Evolutionary conservation across 1,140 invertebrate species (phyloP), one percentile per base, ranked within the genome.

Genomic region (Drosophila ercepeae): DNA sequence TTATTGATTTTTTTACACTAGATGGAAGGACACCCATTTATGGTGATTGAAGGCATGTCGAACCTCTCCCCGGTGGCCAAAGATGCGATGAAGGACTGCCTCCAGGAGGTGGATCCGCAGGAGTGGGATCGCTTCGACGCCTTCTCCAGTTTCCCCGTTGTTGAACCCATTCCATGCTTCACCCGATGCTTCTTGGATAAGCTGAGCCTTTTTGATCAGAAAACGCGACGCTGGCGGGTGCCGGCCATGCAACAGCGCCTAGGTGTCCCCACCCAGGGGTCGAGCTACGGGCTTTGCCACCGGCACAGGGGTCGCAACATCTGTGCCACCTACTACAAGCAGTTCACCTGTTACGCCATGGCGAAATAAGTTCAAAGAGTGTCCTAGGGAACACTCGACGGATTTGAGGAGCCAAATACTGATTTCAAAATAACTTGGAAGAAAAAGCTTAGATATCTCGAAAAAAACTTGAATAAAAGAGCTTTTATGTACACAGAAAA

Each of bases 1-100:
- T n/a, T 1, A 0, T 3, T 46, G n/a, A 36, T 8, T 21, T 8
- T 3, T n/a, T 41, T 4, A 45, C 71, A 25, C 19, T 41, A 90
- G 89, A 50, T 89, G 36, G 84, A 90, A 39, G 54, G 77, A 11
- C 84, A 90, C 69, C 89, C 89, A 1, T 81, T 90, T 16, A 75
- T 89, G 46, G 6, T 76, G 18, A 90, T 90, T 21, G 89, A 90
- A 11, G 75, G 46, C 23, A 75, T 90, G 77, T 25, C 77, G 0
- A 83, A 83, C 23, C 18, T 65, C 5, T 65, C 83, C 13, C 29
- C 3, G 1, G 41, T 48, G 0, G 81, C 89, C 42, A 90, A 88
- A 41, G 51, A 58, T 0, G 89, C 75, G 9, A 90, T 90, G 89
- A 90, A 88, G 52, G 60, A 89, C 9, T 90, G 89, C 16, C 65